phyloP scores from a whole-genome alignment of 1,140 invertebrate genomes.

The Pogonognathellus flavescens region DNA sequence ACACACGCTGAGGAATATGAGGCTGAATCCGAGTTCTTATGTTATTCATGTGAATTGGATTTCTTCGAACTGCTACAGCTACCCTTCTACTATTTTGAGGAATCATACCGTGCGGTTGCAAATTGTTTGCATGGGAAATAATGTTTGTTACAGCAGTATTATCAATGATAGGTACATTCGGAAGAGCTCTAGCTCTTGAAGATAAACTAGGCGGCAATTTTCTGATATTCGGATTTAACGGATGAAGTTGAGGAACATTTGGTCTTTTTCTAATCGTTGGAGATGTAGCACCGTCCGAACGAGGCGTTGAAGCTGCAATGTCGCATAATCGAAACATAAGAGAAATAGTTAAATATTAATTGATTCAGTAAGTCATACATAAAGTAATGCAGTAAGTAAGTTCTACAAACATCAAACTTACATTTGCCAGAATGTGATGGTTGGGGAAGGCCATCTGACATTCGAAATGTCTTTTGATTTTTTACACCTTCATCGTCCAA shows the following conservation, averaged over 20 bases:
- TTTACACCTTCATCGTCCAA: not conserved
- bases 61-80: not conserved
- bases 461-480: too few species aligned
- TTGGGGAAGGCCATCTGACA: too few species aligned
- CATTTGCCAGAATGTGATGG: too few species aligned
- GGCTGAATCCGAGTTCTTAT: not conserved
- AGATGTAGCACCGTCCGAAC: not conserved
- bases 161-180: not conserved
- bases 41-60: not conserved
- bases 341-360: too few species aligned
- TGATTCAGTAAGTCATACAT: too few species aligned
- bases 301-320: too few species aligned
- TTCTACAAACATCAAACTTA: too few species aligned
- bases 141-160: not conserved
- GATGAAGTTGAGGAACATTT: constrained; percentile 16
- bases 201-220: not conserved
- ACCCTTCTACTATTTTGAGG: not conserved
- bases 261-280: not conserved
- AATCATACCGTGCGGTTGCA: not conserved
- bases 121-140: not conserved
- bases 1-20: not conserved
- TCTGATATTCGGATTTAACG: not conserved
- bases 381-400: too few species aligned
- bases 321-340: too few species aligned
- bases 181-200: not conserved